Percentiles rank a stretch among this genome's conserved stretches.
phyloP scores from a whole-genome alignment of 2,888 invertebrate genomes.

The Lissocephala sabroskyi region DNA sequence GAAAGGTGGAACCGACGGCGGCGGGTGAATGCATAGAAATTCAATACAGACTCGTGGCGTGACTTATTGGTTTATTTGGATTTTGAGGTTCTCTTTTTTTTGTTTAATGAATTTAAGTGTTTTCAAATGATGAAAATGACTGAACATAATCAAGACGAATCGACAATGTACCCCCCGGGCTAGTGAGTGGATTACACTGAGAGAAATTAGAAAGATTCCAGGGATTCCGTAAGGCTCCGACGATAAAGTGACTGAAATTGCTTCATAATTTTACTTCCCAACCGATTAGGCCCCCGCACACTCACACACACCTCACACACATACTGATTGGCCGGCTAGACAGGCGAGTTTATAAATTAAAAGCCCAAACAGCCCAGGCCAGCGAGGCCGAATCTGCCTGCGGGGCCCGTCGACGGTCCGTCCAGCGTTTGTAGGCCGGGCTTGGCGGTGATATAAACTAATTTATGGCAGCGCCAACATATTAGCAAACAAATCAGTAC shows the following conservation, averaged over 20 bases:
- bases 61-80: conserved; percentile 60
- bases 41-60: conserved; percentile 59
- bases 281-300: conserved; percentile 45
- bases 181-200: conserved; percentile 7
- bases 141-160: conserved; percentile 48
- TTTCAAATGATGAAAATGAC: conserved; percentile 40
- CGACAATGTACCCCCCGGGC: conserved; percentile 30
- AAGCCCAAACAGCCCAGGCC: no score
- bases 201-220: conserved; percentile 59
- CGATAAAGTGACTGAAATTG: conserved; percentile 57
- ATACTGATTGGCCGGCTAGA: no score
- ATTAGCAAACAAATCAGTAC: conserved; percentile 68
- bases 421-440: no score
- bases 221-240: conserved; percentile 66
- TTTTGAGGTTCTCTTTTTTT: no score
- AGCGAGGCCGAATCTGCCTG: conserved; percentile 7
- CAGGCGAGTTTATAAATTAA: no score
- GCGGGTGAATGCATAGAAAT: conserved; percentile 54
- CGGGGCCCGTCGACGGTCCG: conserved; percentile 36
- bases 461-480: conserved; percentile 66
- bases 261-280: conserved; percentile 56
- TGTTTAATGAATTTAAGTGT: conserved; percentile 57
- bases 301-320: conserved; percentile 39
- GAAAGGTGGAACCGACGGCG: no score
- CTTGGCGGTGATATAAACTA: conserved; percentile 47